Conservation (phyloP, 2,113 vertebrate genomes). For the Phylloscopus trochiloides region DNA sequence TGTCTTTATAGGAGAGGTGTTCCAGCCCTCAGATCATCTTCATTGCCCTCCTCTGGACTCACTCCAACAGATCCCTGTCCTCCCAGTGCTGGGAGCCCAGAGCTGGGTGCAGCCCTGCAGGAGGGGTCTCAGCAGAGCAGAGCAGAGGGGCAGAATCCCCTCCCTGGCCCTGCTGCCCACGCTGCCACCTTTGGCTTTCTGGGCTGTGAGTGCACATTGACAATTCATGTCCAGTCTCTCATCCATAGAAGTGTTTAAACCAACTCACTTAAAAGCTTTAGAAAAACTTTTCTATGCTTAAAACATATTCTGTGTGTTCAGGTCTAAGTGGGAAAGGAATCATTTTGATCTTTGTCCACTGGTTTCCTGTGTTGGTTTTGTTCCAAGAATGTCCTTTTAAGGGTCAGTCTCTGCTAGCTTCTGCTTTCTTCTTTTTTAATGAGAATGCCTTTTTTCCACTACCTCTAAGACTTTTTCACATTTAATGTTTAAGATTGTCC, state of each 20-base stretch:
- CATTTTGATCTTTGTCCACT: background rate
- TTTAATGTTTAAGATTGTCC: background rate
- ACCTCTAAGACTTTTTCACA: background rate
- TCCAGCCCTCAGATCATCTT: background rate
- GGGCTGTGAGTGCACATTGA: background rate
- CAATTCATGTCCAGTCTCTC: no score
- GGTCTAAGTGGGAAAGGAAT: background rate
- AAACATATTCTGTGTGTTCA: background rate
- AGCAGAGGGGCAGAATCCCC: background rate
- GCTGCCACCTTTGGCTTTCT: accelerated
- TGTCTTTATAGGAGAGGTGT: background rate
- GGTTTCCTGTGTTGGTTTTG: background rate
- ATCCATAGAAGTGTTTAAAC: background rate
- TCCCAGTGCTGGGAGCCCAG: background rate
- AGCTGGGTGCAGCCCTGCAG: background rate
- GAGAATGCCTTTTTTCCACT: background rate
- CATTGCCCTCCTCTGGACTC: accelerated
- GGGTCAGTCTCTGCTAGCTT: background rate
- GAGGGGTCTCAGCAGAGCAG: background rate
- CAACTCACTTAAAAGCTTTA: background rate
- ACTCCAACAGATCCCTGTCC: accelerated
- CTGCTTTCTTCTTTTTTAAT: background rate
- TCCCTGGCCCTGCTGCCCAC: background rate
- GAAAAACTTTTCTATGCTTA: background rate
- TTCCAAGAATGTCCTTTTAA: background rate